These are phyloP conservation scores for Scolopax mira DNA, from an alignment of 2,113 vertebrate species.

Conservation along the genomic window DNA sequence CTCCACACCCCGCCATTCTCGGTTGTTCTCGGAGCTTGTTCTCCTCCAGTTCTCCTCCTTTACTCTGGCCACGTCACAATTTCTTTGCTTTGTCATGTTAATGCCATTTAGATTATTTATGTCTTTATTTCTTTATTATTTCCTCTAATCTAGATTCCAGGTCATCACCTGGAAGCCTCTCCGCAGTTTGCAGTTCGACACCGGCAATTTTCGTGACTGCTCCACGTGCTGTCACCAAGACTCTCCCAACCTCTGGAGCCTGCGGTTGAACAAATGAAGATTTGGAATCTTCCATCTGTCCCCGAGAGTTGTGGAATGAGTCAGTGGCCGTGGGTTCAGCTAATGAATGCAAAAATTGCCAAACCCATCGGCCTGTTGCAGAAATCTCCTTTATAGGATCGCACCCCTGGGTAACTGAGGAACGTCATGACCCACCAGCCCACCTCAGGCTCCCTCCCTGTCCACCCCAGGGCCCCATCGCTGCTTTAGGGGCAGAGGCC, in stretches of 20 bases:
- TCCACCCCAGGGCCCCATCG: background rate
- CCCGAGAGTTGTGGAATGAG: background rate
- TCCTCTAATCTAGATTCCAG: background rate
- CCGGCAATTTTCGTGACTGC: background rate
- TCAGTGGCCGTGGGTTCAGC: background rate
- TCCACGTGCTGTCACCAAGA: background rate
- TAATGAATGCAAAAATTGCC: background rate
- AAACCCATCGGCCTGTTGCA: background rate
- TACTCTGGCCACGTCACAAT: background rate
- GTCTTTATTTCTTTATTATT: background rate
- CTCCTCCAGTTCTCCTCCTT: background rate
- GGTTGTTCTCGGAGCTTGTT: background rate
- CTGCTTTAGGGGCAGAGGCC: background rate
- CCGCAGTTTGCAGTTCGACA: background rate
- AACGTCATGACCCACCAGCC: background rate
- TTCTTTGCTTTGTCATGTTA: background rate
- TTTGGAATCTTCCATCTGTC: background rate
- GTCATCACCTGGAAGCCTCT: background rate
- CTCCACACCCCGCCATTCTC: fast-evolving
- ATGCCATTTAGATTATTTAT: background rate
- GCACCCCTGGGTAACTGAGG: background rate
- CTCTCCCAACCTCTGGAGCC: background rate
- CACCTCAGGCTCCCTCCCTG: background rate
- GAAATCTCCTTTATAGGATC: background rate
- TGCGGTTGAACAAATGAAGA: background rate